Base-by-base conservation (phyloP, 2,888 invertebrate species). In the Epistrophella euchroma region DNA sequence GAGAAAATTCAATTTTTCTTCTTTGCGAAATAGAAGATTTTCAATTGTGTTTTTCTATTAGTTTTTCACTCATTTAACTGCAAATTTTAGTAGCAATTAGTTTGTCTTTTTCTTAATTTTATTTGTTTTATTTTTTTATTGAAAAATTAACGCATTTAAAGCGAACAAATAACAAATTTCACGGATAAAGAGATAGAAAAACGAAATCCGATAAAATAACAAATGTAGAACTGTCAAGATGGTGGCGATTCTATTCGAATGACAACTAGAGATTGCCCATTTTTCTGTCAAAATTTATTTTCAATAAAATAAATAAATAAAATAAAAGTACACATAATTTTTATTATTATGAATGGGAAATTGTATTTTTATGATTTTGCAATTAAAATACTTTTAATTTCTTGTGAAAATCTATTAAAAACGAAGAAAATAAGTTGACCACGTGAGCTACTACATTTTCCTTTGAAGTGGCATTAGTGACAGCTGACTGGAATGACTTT, bases 181-280 rank as follows among this genome's bases (percentile, higher is more conserved):
- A 78, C 77, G 81, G 73, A 82, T 55, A 82, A 80, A 73, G 58
- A 77, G 66, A 80, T 45, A 64, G 64, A 85, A 66, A 80, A 80
- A 85, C 40, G 60, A 77, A 73, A 85, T 81, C 76, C 80, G 50
- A 84, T 84, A 77, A 85, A 77, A 85, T 81, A 85, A 79, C 80
- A 88, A 85, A 85, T 80, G 76, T 81, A 85, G 76, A 85, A 85
- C 85, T 85, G 85, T 85, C 85, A 85, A 50, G 17, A 45, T 32
- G 37, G n/a, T 72, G 4, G 22, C 56, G 2, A 25, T 43, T 62
- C 43, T 28, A 43, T 71, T 72, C 37, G 66, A 72, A n/a, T 76
- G 15, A 45, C 37, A 52, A 17, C 25, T 81, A 85, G 80, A 19
- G 62, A 66, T 66, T 50, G 55, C 43, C 52, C n/a, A 35, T 37